Evolutionary conservation across 2,888 invertebrate species (phyloP).

Genomic region (Aporophyla lueneburgensis): DNA sequence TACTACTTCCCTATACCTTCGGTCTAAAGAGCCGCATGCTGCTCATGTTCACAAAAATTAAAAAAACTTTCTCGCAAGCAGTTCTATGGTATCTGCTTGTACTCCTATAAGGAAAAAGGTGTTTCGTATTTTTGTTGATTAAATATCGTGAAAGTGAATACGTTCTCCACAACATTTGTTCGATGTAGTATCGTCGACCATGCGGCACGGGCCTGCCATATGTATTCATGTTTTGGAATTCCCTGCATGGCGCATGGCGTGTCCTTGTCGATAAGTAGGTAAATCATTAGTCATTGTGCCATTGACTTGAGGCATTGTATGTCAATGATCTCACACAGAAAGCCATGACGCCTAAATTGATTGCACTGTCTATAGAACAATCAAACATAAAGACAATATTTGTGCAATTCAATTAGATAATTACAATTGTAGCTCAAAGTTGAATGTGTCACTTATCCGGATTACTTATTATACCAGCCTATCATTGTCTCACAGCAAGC

Average conservation of each 20-base stretch:
- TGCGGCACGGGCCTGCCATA: slow-evolving; percentile 17
- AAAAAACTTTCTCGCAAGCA: slow-evolving; percentile 16
- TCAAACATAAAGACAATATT: slow-evolving; percentile 1
- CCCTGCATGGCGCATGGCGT: slow-evolving; percentile 60
- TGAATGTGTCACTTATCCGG: background rate
- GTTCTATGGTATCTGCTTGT: background rate
- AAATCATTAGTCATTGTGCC: slow-evolving; percentile 71
- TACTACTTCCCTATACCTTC: no score
- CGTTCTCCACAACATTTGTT: slow-evolving; percentile 26
- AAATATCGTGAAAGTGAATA: slow-evolving; percentile 52
- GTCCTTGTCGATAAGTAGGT: slow-evolving; percentile 68
- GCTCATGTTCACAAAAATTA: background rate
- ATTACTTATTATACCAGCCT: background rate
- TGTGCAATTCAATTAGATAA: slow-evolving; percentile 15
- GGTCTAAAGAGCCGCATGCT: background rate
- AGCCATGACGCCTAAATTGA: slow-evolving; percentile 27
- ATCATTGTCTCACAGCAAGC: background rate
- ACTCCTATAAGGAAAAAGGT: slow-evolving; percentile 42
- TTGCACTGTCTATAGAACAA: slow-evolving; percentile 28
- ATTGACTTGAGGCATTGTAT: slow-evolving; percentile 67
- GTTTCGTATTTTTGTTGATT: slow-evolving; percentile 41
- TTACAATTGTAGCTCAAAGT: background rate
- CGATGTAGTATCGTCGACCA: slow-evolving; percentile 22
- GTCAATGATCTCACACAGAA: slow-evolving; percentile 68
- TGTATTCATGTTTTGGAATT: slow-evolving; percentile 58